Conservation (phyloP, 2,113 vertebrate species). For the Nannospalax galili region DNA sequence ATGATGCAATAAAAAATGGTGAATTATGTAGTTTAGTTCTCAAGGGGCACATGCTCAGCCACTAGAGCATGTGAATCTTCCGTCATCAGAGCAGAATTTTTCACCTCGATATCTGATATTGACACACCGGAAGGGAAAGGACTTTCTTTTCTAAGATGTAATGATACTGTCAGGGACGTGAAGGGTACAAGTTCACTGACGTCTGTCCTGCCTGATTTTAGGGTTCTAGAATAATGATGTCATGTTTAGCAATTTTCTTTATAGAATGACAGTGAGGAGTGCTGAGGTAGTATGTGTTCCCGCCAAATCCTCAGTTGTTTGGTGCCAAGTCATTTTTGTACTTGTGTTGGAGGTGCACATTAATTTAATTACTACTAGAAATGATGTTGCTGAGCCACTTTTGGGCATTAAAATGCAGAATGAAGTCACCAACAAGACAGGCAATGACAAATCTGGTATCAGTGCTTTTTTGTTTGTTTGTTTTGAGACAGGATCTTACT, state of each 20-base stretch:
- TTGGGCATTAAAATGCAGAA: not conserved
- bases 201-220: not conserved
- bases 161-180: not conserved
- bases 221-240: not conserved
- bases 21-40: conserved; percentile 7
- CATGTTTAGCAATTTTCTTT: not conserved
- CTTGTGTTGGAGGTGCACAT: not conserved
- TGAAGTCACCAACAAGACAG: not conserved
- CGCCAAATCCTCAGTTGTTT: not conserved
- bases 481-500: too few relatives aligned
- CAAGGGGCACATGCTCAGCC: not conserved
- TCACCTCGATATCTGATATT: not conserved
- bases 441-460: not conserved
- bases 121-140: not conserved
- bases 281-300: accelerated
- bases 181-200: not conserved
- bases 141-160: not conserved
- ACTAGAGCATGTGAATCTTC: not conserved
- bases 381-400: not conserved
- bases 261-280: not conserved
- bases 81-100: not conserved
- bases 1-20: not conserved
- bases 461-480: too few relatives aligned
- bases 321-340: not conserved
- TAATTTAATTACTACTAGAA: not conserved